Percentiles rank a stretch among this genome's conserved stretches.
phyloP scores from a whole-genome alignment of 1,140 invertebrate genomes.

The Drosophila murphyi region DNA sequence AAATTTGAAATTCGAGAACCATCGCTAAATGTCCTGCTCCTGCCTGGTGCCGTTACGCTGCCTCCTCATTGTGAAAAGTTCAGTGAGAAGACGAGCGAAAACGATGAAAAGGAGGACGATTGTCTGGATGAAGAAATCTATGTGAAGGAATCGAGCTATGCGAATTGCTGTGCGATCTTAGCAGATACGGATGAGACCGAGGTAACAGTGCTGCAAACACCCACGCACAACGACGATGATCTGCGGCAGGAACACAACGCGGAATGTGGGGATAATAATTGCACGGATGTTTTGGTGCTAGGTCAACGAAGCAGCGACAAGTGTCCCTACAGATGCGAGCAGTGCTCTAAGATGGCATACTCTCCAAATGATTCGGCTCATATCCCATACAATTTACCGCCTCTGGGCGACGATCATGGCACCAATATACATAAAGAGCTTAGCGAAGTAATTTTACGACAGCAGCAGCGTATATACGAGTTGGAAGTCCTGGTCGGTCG shows the following conservation, averaged over 20 bases:
- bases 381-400: not conserved
- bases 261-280: conserved; percentile 26
- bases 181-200: conserved; percentile 59
- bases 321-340: conserved; percentile 46
- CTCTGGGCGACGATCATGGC: conserved; percentile 40
- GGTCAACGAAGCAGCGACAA: conserved; percentile 42
- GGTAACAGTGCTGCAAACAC: conserved; percentile 45
- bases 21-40: conserved; percentile 54
- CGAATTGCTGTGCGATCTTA: conserved; percentile 35
- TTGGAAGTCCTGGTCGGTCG: conserved; percentile 49
- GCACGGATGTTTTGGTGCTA: conserved; percentile 70
- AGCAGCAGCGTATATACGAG: conserved; percentile 46
- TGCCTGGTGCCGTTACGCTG: conserved; percentile 55
- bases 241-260: not conserved
- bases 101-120: not conserved
- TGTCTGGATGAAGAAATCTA: conserved; percentile 52
- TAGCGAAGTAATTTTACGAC: conserved; percentile 43
- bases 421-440: conserved; percentile 34
- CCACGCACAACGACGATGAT: conserved; percentile 41
- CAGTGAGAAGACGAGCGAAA: not conserved
- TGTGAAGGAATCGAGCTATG: conserved; percentile 55
- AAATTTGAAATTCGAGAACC: conserved; percentile 1
- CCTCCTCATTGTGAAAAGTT: conserved; percentile 37
- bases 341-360: conserved; percentile 23
- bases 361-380: not conserved